Evolutionary conservation across 2,113 vertebrate genomes (phyloP).

Genomic region (Embiotoca jacksoni): DNA sequence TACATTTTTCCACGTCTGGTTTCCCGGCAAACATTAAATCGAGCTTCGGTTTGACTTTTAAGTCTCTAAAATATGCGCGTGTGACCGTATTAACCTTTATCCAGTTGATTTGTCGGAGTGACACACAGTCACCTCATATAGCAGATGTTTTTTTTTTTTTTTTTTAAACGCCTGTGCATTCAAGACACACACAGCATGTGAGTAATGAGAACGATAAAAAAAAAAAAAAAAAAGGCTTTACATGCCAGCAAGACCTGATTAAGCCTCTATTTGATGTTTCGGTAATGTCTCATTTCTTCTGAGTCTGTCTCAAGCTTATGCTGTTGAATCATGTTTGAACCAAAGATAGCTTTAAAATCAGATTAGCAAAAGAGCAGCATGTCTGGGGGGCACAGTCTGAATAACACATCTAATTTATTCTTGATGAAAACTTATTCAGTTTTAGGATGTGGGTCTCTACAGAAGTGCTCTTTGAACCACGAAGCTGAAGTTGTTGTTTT

Average conservation of each 20-base stretch:
- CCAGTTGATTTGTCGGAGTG: not conserved
- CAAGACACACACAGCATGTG: slow-evolving; percentile 17
- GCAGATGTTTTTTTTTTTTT: not conserved
- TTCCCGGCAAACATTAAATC: too few species aligned
- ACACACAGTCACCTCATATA: slow-evolving; percentile 1
- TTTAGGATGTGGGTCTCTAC: not conserved
- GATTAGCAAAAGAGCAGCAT: slow-evolving; percentile 32
- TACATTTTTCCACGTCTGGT: too few species aligned
- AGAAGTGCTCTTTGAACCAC: slow-evolving; percentile 30
- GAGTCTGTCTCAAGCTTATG: slow-evolving; percentile 38
- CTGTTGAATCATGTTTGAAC: slow-evolving; percentile 52
- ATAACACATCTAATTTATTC: slow-evolving; percentile 44
- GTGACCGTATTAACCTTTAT: not conserved
- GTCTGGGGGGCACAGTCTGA: slow-evolving; percentile 8
- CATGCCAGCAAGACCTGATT: slow-evolving; percentile 41
- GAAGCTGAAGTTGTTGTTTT: slow-evolving; percentile 1
- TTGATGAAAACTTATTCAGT: slow-evolving; percentile 18
- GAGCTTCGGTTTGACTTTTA: not conserved
- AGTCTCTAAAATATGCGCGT: not conserved
- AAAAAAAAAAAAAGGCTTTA: slow-evolving; percentile 18
- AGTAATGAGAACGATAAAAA: slow-evolving; percentile 42
- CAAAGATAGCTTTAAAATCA: slow-evolving; percentile 52
- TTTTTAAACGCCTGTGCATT: slow-evolving; percentile 1
- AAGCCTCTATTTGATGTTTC: slow-evolving; percentile 50
- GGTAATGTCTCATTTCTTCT: slow-evolving; percentile 34